Conservation (phyloP, 2,888 invertebrate genomes). For the Petrophora chlorosata region DNA sequence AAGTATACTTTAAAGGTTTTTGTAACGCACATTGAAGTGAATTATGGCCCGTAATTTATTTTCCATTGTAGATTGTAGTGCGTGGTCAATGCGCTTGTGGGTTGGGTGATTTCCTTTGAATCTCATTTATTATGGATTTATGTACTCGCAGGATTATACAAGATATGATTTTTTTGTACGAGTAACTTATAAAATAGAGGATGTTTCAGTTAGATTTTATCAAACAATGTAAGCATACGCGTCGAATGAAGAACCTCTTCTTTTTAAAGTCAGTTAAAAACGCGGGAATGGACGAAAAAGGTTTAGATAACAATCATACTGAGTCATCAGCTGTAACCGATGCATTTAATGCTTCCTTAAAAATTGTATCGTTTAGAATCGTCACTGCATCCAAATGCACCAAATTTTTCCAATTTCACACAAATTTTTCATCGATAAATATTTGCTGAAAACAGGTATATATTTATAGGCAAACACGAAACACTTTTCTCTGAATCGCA, state of each 20-base stretch:
- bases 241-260: too few species aligned
- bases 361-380: not conserved
- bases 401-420: constrained; percentile 8
- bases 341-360: not conserved
- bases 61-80: constrained; percentile 6
- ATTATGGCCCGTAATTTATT: constrained; percentile 1
- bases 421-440: too few species aligned
- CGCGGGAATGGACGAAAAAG: too few species aligned
- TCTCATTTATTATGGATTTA: not conserved
- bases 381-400: constrained; percentile 25
- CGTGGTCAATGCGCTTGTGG: constrained; percentile 3
- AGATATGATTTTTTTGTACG: too few species aligned
- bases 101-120: not conserved
- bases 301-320: not conserved
- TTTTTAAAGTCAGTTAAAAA: too few species aligned
- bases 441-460: too few species aligned
- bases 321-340: not conserved
- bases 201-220: too few species aligned
- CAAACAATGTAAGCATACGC: too few species aligned
- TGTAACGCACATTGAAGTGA: constrained; percentile 26
- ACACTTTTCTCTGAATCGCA: constrained; percentile 11
- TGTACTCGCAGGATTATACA: too few species aligned
- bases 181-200: too few species aligned
- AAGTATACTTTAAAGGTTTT: constrained; percentile 43
- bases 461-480: too few species aligned